Conservation (phyloP, 2,888 invertebrate species). For the Ormyrus nitidulus region DNA sequence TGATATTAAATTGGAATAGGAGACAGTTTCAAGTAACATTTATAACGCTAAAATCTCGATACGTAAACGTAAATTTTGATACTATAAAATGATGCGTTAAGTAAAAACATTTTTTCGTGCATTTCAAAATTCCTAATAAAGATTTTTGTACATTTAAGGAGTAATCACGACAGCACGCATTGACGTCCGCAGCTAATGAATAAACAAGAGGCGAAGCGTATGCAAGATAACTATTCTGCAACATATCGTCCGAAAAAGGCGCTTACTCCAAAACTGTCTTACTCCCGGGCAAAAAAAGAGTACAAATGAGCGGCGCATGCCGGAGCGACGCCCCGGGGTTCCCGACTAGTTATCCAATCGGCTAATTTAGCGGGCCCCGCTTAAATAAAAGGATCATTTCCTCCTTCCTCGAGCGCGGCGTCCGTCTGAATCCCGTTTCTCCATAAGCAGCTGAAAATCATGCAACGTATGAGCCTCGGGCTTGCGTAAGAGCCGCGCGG, state of each 20-base stretch:
- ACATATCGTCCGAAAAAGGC: constrained; percentile 4
- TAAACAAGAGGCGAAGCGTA: too few relatives aligned
- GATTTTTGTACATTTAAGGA: too few relatives aligned
- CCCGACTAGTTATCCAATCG: constrained; percentile 34
- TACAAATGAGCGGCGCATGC: constrained; percentile 16
- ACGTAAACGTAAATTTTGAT: too few relatives aligned
- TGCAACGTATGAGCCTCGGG: constrained; percentile 4
- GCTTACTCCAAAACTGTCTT: constrained; percentile 35
- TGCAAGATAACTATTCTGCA: too few relatives aligned
- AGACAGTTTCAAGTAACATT: too few relatives aligned
- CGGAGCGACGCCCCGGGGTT: constrained; percentile 21
- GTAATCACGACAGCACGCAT: too few relatives aligned
- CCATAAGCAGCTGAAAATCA: constrained; percentile 43
- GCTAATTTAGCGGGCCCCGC: constrained; percentile 8
- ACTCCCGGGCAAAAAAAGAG: neutral
- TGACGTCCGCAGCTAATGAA: too few relatives aligned
- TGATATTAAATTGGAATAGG: too few relatives aligned
- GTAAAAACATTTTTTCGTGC: too few relatives aligned
- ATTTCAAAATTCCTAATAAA: too few relatives aligned
- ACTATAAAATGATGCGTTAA: too few relatives aligned
- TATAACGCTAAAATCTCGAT: too few relatives aligned
- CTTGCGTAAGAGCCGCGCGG: neutral
- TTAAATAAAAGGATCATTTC: constrained; percentile 47
- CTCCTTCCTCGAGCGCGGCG: constrained; percentile 24
- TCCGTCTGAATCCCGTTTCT: constrained; percentile 34